phyloP scores from a whole-genome alignment of 2,797 vertebrate genomes.

The Neostethus bicornis region DNA sequence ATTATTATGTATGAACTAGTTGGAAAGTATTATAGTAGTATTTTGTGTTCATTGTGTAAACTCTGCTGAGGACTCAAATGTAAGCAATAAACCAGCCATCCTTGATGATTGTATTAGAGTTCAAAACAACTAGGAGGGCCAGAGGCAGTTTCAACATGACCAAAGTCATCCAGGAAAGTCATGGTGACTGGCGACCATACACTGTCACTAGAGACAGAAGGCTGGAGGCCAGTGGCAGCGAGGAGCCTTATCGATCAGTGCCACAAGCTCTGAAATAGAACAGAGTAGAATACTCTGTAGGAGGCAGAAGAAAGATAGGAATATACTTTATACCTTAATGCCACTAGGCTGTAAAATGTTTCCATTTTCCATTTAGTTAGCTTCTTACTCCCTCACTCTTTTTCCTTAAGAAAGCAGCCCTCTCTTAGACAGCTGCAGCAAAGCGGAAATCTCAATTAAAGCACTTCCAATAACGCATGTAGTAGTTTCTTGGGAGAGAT shows the following conservation, averaged over 20 bases:
- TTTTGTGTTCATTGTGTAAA: slow-evolving; percentile 2
- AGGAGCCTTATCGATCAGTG: slow-evolving; percentile 80
- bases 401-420: slow-evolving; percentile 62
- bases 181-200: slow-evolving; percentile 72
- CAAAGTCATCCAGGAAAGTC: slow-evolving; percentile 78
- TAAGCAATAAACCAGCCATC: slow-evolving; percentile 16
- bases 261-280: slow-evolving; percentile 70
- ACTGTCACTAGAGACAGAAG: slow-evolving; percentile 67
- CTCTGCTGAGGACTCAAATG: slow-evolving; percentile 12
- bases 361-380: slow-evolving; percentile 78
- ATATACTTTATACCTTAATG: slow-evolving; percentile 78
- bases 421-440: slow-evolving; percentile 75
- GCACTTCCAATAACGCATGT: slow-evolving; percentile 79
- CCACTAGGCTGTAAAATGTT: slow-evolving; percentile 79
- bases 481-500: slow-evolving; percentile 78
- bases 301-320: slow-evolving; percentile 73
- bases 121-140: slow-evolving; percentile 29
- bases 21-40: not conserved
- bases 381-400: slow-evolving; percentile 51
- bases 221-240: slow-evolving; percentile 57
- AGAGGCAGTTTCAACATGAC: slow-evolving; percentile 53
- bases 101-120: slow-evolving; percentile 21
- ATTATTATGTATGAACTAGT: not conserved
- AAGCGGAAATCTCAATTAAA: slow-evolving; percentile 85
- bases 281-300: slow-evolving; percentile 68